A percentile compares a stretch with the other conserved stretches of the same genome.
Evolutionary conservation across 2,113 vertebrate species (phyloP).

Genomic region (Lampris incognitus): DNA sequence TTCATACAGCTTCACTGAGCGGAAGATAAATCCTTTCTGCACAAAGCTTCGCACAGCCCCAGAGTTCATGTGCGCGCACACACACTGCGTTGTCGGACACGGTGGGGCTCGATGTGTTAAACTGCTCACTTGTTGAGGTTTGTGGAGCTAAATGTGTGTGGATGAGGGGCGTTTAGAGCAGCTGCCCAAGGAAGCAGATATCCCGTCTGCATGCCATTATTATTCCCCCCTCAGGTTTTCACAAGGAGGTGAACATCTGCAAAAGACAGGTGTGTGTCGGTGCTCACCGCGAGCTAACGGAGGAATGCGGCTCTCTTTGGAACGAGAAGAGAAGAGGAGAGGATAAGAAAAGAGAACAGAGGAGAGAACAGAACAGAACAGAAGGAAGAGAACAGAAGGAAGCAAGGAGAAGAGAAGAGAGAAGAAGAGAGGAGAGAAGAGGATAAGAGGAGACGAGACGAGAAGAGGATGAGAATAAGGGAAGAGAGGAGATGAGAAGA

Average conservation of each 20-base stretch:
- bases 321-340: too few relatives aligned
- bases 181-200: background rate
- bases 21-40: background rate
- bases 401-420: too few relatives aligned
- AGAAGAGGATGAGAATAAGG: too few relatives aligned
- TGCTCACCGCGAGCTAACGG: background rate
- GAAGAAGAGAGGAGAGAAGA: too few relatives aligned
- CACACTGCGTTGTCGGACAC: background rate
- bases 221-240: background rate
- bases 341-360: too few relatives aligned
- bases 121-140: background rate
- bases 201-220: background rate
- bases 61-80: background rate
- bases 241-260: background rate
- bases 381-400: too few relatives aligned
- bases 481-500: too few relatives aligned
- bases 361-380: too few relatives aligned
- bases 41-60: slow-evolving; percentile 5
- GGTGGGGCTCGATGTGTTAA: slow-evolving; percentile 19
- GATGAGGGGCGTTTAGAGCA: background rate
- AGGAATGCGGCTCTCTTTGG: too few relatives aligned
- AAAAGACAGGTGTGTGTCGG: background rate
- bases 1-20: slow-evolving; percentile 22
- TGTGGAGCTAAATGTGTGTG: slow-evolving; percentile 3
- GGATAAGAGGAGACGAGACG: too few relatives aligned